Base-by-base conservation (phyloP, 2,888 invertebrate genomes). In the Tenthredo distinguenda region DNA sequence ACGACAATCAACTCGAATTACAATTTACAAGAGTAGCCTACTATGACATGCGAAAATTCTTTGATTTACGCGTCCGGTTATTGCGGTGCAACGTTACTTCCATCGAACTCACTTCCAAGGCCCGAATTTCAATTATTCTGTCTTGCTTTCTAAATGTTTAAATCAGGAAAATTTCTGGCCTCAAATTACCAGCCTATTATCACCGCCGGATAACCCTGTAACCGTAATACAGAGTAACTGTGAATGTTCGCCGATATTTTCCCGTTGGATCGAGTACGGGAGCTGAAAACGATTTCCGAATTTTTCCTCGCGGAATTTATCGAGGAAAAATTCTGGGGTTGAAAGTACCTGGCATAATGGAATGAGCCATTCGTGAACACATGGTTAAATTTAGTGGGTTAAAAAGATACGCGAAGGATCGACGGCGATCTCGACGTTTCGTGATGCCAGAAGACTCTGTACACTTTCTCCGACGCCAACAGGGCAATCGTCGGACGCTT, bases 391-490 rank as follows among this genome's bases (percentile, higher is more conserved):
- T 62, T 12, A 26, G 62, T 26, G 26, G 26, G 0, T 62, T 26
- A 50, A 31, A 55, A 34, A 43, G 18, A 50, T 12, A n/a, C 15
- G 55, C 68, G 15, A 47, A n/a, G 34, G 47, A 55, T 77, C 31
- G 18, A 62, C 40, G n/a, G 21, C 37, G 62, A 81, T 83, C 83
- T 83, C 68, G 31, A 71, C n/a, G 68, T 62, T 68, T 40, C 47
- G 40, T 31, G 47, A 10, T 62, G 81, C 21, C 58, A 81, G 81
- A 37, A 65, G 15, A 81, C 21, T 65, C 88, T 50, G 89, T 88
- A 91, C 91, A 93, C 93, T 94, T 93, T 93, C 93, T 93, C 93
- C 92, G 86, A 88, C 88, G 88, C 88, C 88, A 89, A 87, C 89
- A 87, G 90, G 90, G 87, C 89, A 90, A 89, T 90, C 88, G 87